Conservation (phyloP, 2,113 vertebrate species). For the Eulemur rufifrons region DNA sequence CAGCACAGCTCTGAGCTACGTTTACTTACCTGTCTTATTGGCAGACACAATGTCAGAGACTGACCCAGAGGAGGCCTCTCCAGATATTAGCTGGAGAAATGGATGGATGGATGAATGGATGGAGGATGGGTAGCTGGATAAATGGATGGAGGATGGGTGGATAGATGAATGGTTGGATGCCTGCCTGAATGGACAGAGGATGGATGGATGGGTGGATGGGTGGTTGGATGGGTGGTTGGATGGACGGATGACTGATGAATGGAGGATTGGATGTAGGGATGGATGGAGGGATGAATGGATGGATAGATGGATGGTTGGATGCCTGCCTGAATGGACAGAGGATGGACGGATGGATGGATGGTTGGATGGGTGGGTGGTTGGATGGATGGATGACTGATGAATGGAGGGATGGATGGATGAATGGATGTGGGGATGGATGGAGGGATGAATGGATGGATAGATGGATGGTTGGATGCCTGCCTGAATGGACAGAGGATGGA, state of each 20-base stretch:
- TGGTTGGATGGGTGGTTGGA: neutral
- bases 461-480: neutral
- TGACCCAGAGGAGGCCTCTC: neutral
- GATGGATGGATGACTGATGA: neutral
- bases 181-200: accelerated
- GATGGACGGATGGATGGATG: too few species aligned
- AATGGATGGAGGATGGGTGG: neutral
- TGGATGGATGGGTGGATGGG: neutral
- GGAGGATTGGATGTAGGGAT: too few species aligned
- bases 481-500: neutral
- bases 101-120: neutral
- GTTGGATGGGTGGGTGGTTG: neutral
- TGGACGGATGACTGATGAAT: neutral
- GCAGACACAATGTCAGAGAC: neutral
- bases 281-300: neutral
- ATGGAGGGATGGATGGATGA: neutral
- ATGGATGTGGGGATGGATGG: neutral
- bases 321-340: neutral
- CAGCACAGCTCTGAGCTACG: neutral
- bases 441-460: neutral
- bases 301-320: accelerated
- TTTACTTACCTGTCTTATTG: neutral
- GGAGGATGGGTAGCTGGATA: neutral
- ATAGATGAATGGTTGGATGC: neutral
- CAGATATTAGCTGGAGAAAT: neutral